These are phyloP conservation scores for Pipra filicauda DNA, from an alignment of 2,113 vertebrate genomes.

Conservation along the genomic window DNA sequence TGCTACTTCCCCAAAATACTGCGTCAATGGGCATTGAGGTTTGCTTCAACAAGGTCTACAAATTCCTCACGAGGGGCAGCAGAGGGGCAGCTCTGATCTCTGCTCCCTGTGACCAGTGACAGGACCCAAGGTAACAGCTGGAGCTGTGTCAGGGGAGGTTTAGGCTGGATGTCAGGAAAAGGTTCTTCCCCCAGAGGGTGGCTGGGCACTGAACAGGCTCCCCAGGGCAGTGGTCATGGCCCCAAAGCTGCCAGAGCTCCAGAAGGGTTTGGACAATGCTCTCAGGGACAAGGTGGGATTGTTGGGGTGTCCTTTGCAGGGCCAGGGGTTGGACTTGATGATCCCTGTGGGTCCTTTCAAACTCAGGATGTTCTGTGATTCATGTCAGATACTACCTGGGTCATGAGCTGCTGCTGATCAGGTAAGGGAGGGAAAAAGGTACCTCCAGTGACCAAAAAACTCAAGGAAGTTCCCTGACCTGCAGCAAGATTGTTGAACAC, in stretches of 20 bases:
- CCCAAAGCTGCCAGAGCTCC: neutral
- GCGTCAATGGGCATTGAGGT: neutral
- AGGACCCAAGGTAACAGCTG: accelerated
- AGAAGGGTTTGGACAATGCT: accelerated
- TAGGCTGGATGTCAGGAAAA: accelerated
- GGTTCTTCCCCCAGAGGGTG: neutral
- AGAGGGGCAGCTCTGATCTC: neutral
- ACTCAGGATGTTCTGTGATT: accelerated
- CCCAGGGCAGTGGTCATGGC: neutral
- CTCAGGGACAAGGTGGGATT: neutral
- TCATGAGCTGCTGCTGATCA: neutral
- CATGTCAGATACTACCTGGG: neutral
- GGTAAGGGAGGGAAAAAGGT: neutral
- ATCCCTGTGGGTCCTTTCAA: accelerated
- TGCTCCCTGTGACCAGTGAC: neutral
- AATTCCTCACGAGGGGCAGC: neutral
- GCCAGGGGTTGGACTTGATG: accelerated
- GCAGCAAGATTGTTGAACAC: accelerated
- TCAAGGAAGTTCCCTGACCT: neutral
- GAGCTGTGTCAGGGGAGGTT: neutral
- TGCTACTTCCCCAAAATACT: neutral
- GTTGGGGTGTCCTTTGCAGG: neutral
- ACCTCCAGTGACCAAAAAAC: neutral
- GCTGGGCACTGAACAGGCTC: neutral
- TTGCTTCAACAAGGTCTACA: neutral